These are phyloP conservation scores for Thamnaconus septentrionalis DNA, from an alignment of 2,113 vertebrate genomes.

Conservation along the genomic window DNA sequence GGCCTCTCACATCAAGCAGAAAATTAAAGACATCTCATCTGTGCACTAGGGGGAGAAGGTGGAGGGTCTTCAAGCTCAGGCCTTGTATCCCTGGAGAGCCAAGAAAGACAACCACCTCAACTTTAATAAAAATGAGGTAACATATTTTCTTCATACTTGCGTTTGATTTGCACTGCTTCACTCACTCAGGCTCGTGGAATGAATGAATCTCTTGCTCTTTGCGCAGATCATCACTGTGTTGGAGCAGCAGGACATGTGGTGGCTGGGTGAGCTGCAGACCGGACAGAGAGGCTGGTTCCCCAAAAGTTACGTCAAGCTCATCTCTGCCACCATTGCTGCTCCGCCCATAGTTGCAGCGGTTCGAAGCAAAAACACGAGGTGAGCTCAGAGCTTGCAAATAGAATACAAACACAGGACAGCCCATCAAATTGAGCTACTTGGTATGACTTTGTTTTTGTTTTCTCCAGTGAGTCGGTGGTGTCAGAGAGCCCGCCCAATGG, in stretches of 20 bases:
- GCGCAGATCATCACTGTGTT: slow-evolving; percentile 88
- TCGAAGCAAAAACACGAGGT: slow-evolving; percentile 61
- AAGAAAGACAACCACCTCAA: slow-evolving; percentile 99
- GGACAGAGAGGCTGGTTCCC: slow-evolving; percentile 99
- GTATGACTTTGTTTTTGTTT: not conserved
- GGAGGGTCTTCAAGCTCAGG: slow-evolving; percentile 95
- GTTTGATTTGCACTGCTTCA: not conserved
- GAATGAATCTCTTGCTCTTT: not conserved
- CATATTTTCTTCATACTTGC: not conserved
- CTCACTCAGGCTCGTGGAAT: not conserved
- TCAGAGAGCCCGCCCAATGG: slow-evolving; percentile 91
- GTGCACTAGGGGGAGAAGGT: slow-evolving; percentile 91
- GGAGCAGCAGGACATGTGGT: slow-evolving; percentile 99
- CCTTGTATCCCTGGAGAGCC: slow-evolving; percentile 95
- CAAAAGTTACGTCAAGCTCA: slow-evolving; percentile 98
- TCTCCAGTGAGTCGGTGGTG: slow-evolving; percentile 82
- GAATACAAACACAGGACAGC: not conserved
- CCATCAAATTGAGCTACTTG: not conserved
- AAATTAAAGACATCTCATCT: not conserved
- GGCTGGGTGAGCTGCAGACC: slow-evolving; percentile 94
- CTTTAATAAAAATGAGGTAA: slow-evolving; percentile 93
- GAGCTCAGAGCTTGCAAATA: not conserved
- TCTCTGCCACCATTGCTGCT: slow-evolving; percentile 82
- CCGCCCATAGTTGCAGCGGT: not conserved
- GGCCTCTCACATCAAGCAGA: not conserved